Conservation (phyloP, 2,888 invertebrate species). For the Zaprionus bogoriensis region DNA sequence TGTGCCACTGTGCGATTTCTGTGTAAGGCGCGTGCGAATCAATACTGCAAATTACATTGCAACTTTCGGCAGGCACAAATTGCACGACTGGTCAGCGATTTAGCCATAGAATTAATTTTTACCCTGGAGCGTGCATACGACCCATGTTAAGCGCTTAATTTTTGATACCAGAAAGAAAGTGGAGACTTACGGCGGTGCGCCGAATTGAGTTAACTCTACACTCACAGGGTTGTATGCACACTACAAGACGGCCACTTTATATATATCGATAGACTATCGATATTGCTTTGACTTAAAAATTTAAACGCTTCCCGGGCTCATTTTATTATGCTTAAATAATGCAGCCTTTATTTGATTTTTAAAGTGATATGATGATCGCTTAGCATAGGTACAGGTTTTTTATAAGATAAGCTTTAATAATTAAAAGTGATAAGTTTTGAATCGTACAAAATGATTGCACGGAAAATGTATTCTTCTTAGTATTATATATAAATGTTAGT, state of each 20-base stretch:
- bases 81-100: conserved; percentile 26
- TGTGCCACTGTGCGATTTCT: conserved; percentile 8
- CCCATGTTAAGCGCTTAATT: conserved; percentile 90
- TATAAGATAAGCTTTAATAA: no score
- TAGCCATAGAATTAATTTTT: conserved; percentile 76
- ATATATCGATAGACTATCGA: background rate
- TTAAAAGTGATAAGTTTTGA: no score
- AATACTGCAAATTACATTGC: background rate
- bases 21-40: conserved; percentile 4
- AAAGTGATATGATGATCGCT: no score
- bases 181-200: conserved; percentile 54
- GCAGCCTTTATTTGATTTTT: no score
- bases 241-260: no score
- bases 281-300: no score
- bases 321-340: no score
- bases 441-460: no score
- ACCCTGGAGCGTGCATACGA: conserved; percentile 99
- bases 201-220: conserved; percentile 39
- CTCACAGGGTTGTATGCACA: conserved; percentile 22
- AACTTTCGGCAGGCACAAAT: conserved; percentile 37
- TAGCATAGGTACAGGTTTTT: no score
- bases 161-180: conserved; percentile 82
- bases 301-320: no score
- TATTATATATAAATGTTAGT: no score
- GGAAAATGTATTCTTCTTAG: no score